A percentile compares a stretch with the other conserved stretches of the same genome.
These are phyloP conservation scores for Dendroctonus valens DNA, from an alignment of 1,140 invertebrate genomes.

Conservation along the genomic window DNA sequence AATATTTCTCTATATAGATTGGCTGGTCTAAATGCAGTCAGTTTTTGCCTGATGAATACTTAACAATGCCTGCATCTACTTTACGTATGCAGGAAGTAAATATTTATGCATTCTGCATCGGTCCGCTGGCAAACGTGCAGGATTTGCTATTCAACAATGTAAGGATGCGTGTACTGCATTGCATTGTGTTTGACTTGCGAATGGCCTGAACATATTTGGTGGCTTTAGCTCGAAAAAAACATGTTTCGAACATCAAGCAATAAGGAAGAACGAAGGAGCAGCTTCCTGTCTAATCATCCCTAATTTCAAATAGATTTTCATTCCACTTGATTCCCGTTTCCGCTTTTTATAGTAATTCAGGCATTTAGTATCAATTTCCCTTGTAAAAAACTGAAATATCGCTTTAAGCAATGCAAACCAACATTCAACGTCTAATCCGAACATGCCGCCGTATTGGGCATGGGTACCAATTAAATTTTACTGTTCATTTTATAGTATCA, in stretches of 20 bases:
- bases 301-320: no score
- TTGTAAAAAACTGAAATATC: constrained; percentile 10
- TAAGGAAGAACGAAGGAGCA: no score
- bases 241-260: no score
- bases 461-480: constrained; percentile 21
- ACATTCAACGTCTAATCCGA: constrained; percentile 6
- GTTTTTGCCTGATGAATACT: constrained; percentile 1
- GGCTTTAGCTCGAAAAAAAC: no score
- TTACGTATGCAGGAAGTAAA: constrained; percentile 13
- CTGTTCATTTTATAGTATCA: constrained; percentile 21
- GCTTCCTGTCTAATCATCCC: no score
- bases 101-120: constrained; percentile 18
- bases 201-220: no score
- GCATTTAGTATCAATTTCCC: no score
- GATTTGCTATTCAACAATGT: constrained; percentile 14
- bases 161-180: constrained; percentile 12
- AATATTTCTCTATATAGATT: no score
- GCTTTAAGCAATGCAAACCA: constrained; percentile 2
- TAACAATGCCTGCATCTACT: constrained; percentile 6
- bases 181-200: background rate
- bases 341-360: no score
- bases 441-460: constrained; percentile 14
- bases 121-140: constrained; percentile 13
- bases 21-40: background rate
- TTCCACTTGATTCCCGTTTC: no score